Evolutionary conservation across 2,888 invertebrate species (phyloP), one percentile per base, ranked within the genome.

Genomic region (Neuroscelio doddi): DNA sequence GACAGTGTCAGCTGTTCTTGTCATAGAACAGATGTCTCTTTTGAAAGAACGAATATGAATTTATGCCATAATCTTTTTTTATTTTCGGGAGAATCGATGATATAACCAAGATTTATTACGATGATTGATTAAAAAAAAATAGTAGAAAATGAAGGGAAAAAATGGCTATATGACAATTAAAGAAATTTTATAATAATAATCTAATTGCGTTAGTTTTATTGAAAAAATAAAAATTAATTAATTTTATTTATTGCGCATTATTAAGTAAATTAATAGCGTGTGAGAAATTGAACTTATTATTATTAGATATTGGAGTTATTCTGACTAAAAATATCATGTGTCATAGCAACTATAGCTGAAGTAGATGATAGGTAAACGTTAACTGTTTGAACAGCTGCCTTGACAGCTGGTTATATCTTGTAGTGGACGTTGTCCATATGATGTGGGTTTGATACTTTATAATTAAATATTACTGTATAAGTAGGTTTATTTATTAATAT

Each of bases 321-420:
- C 47, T 21, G 38, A 55, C 52, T 56, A 65, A 56, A 65, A 65
- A 61, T 61, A 64, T 62, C 58, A 42, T 53, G 51, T 61, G 50
- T 50, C 63, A 45, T 51, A 49, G 59, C 52, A 52, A 52, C 62
- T 47, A 39, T 46, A 53, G 52, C 52, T 47, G 39, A 44, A 63
- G 56, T 64, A 52, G 44, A 53, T 68, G 64, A 68, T 68, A 78
- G 74, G 53, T 42, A 68, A 53, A 64, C 57, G 64, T 61, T 61
- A 77, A 77, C 79, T 80, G 80, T 81, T 80, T 81, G 80, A 80
- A 80, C 80, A 81, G 80, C 80, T 81, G 80, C 78, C 73, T 77
- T 78, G 77, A 76, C 80, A 81, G 80, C 79, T 81, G 80, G 58
- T 64, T 58, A 53, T 49, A 64, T 64, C 46, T 46, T 49, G 53